A percentile compares a stretch with the other conserved stretches of the same genome.
These are phyloP conservation scores for Leuctra nigra DNA, from an alignment of 2,888 invertebrate species.

Conservation along the genomic window DNA sequence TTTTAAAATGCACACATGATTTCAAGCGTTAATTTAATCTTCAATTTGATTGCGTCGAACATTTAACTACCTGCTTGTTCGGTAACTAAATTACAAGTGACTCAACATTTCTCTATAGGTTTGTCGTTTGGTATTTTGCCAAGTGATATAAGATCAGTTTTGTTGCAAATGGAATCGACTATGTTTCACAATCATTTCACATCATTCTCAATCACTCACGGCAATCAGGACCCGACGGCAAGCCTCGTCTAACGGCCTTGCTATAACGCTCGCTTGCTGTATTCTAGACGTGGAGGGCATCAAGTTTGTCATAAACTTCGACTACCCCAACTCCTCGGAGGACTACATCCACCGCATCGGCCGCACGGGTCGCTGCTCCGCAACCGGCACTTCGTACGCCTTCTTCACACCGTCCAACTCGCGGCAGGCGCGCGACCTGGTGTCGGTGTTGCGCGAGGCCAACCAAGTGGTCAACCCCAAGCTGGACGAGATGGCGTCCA, in stretches of 20 bases:
- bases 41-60: no score
- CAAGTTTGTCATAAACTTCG: constrained; percentile 93
- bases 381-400: constrained; percentile 88
- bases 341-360: constrained; percentile 96
- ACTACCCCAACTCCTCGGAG: constrained; percentile 92
- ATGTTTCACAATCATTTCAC: no score
- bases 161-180: no score
- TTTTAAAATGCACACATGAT: no score
- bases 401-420: constrained; percentile 88
- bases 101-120: no score
- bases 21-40: no score
- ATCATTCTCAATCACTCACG: no score
- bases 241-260: not conserved
- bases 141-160: no score
- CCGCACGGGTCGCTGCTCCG: constrained; percentile 80
- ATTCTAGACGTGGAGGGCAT: constrained; percentile 73
- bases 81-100: no score
- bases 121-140: no score
- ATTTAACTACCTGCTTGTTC: no score
- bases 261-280: constrained; percentile 11
- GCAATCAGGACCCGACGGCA: no score
- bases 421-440: constrained; percentile 81
- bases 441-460: constrained; percentile 83
- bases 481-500: constrained; percentile 69
- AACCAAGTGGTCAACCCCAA: constrained; percentile 86